Base-by-base conservation (phyloP, 1,140 invertebrate genomes). In the Papilio aristodemus region DNA sequence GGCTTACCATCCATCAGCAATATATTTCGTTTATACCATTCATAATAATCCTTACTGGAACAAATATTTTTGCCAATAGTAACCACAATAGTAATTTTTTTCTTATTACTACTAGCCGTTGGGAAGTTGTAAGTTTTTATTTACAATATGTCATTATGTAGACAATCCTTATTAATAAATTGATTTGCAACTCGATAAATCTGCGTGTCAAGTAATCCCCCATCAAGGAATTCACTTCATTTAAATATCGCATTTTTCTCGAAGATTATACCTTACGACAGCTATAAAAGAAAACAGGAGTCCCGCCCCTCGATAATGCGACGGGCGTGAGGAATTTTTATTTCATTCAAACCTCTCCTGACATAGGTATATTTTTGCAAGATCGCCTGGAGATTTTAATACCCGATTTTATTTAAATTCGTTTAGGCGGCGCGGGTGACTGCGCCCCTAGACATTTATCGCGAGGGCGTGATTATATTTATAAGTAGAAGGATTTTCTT, bases 231-330 rank as follows among this genome's bases (percentile, higher is more conserved):
- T 92, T 90, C 79, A 78, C 84, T 89, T 92, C 90, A 91, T 92
- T 92, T 92, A 91, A 92, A 92, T 91, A 92, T 92, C 89, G 87
- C 90, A 92, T 92, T 92, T 92, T 92, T 92, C 89, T 89, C 85
- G 84, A 90, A 91, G 90, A 91, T 92, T 92, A 92, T 92, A 91
- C 90, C 86, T 84, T 91, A 90, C 89, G 90, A 90, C 89, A 91
- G 88, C 89, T 87, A 91, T 92, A 92, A 92, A 92, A 90, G 87
- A 89, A 91, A 91, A 87, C 87, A 88, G 87, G 80, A 84, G 83
- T 71, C 76, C 80, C 83, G 81, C 87, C 89, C 87, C 87, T 88
- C 89, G 87, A 90, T 91, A 92, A 91, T 89, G 86, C 90, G 89
- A 87, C 86, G 88, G 81, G 85, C 79, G 81, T 83, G 78, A 90